These are phyloP conservation scores for Corydoras maculifer DNA, from an alignment of 2,113 vertebrate species.

Conservation along the genomic window DNA sequence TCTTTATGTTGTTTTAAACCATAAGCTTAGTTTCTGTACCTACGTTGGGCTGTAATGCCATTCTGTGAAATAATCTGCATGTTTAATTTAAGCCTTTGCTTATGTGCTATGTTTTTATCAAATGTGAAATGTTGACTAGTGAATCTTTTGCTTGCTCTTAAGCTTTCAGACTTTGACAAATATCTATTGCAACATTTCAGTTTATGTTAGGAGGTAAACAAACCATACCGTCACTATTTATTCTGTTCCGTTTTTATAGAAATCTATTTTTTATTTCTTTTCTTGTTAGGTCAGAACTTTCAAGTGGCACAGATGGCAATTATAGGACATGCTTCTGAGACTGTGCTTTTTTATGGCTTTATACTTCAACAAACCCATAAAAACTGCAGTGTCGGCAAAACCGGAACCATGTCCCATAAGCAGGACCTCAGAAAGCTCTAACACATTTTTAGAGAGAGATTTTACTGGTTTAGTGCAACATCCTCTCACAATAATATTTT, in stretches of 20 bases:
- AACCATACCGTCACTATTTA: background rate
- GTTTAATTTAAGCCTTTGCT: too few species aligned
- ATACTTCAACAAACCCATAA: conserved; percentile 42
- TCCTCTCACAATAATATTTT: background rate
- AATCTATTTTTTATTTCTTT: conserved; percentile 11
- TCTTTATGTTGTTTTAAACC: too few species aligned
- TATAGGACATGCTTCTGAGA: conserved; percentile 36
- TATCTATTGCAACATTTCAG: background rate
- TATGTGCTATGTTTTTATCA: too few species aligned
- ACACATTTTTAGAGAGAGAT: conserved; percentile 12
- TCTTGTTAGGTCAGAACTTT: conserved; percentile 38
- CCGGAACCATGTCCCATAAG: conserved; percentile 4
- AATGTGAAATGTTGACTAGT: too few species aligned
- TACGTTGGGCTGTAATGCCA: too few species aligned
- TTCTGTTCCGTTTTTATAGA: too few species aligned
- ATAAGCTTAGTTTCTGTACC: too few species aligned
- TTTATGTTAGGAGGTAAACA: background rate
- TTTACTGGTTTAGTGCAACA: conserved; percentile 1
- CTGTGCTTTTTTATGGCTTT: conserved; percentile 49
- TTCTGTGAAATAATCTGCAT: too few species aligned
- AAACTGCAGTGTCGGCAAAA: conserved; percentile 39
- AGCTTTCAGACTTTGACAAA: background rate
- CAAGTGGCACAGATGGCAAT: conserved; percentile 32
- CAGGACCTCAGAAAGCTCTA: conserved; percentile 3
- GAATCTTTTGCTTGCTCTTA: too few species aligned